A percentile compares a stretch with the other conserved stretches of the same genome.
phyloP scores from a whole-genome alignment of 2,888 invertebrate species.

The Clivina fossor region DNA sequence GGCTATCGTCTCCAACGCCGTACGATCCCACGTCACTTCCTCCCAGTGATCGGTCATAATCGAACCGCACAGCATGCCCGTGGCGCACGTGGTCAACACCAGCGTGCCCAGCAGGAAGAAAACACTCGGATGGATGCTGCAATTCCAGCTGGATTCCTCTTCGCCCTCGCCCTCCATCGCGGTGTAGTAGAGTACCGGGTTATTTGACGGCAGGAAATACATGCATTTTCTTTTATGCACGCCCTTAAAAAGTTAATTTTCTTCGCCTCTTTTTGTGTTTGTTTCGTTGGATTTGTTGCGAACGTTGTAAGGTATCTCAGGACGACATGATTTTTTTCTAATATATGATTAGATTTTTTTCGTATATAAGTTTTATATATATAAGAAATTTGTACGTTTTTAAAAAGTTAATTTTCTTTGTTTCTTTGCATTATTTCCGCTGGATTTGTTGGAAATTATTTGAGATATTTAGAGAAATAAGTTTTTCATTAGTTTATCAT shows the following conservation, averaged over 20 bases:
- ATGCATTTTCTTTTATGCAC: constrained; percentile 11
- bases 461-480: too few relatives aligned
- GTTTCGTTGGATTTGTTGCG: not conserved
- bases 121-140: constrained; percentile 64
- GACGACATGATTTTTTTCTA: too few relatives aligned
- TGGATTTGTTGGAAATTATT: too few relatives aligned
- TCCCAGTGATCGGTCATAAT: constrained; percentile 93
- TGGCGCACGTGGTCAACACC: constrained; percentile 73
- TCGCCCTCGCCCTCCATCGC: constrained; percentile 57
- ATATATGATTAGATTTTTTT: too few relatives aligned
- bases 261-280: not conserved
- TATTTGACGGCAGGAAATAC: constrained; percentile 44
- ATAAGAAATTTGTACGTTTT: too few relatives aligned
- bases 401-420: too few relatives aligned
- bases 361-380: too few relatives aligned
- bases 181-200: constrained; percentile 36
- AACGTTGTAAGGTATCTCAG: too few relatives aligned
- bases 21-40: constrained; percentile 77
- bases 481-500: too few relatives aligned
- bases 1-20: constrained; percentile 59
- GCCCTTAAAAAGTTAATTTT: not conserved
- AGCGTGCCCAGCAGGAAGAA: constrained; percentile 67
- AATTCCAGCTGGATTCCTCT: constrained; percentile 63
- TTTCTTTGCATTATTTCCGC: too few relatives aligned
- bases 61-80: constrained; percentile 79